Evolutionary conservation across 37 sponge, comb jelly and placozoan genomes (phyloP).

Genomic region (Beroe ovata): DNA sequence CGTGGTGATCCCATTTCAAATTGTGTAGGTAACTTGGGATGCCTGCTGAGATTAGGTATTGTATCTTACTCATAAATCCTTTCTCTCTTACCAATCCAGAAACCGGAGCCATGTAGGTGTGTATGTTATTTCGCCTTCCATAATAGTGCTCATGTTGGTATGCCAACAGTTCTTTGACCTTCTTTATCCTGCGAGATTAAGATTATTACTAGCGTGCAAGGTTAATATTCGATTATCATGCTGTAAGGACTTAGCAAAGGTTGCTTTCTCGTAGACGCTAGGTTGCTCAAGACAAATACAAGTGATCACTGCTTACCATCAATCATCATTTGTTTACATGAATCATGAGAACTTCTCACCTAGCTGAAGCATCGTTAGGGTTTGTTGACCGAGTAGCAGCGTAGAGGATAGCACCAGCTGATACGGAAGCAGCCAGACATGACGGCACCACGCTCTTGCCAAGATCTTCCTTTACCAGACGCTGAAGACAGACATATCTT

Average conservation of each 20-base stretch:
- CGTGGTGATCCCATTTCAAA: no score
- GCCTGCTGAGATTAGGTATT: no score
- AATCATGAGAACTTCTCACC: constrained; percentile 1
- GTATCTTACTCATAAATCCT: no score
- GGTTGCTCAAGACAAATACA: no score
- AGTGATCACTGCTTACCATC: no score
- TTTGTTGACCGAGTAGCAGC: neutral
- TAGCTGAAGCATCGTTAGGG: neutral
- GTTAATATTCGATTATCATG: no score
- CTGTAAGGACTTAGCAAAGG: no score
- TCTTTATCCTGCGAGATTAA: constrained; percentile 17
- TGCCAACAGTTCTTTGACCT: neutral
- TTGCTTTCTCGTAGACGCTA: no score
- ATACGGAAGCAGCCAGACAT: constrained; percentile 1
- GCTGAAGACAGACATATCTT: no score
- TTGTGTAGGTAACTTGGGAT: no score
- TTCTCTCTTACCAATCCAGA: constrained; percentile 17
- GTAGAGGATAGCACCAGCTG: constrained; percentile 16
- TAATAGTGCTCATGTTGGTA: constrained; percentile 43
- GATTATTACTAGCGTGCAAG: no score
- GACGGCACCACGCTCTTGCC: neutral
- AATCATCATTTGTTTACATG: no score
- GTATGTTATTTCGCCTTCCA: constrained; percentile 2
- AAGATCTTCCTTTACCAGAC: constrained; percentile 3
- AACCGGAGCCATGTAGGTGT: constrained; percentile 28